Conservation (phyloP, 1,140 invertebrate genomes). For the Glomeris maerens region DNA sequence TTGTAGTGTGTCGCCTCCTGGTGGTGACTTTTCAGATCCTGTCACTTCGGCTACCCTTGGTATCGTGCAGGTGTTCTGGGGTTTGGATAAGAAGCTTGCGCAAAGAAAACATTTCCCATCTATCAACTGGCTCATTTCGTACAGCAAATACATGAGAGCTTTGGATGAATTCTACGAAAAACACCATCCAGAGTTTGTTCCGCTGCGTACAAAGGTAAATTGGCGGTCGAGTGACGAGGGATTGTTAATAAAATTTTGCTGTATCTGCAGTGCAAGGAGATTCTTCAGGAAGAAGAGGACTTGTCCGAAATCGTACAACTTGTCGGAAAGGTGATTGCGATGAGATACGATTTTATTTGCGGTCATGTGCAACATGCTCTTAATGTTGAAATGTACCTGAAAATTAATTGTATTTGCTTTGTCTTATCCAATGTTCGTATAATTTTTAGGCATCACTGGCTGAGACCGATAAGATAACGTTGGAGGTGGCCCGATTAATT, state of each 20-base stretch:
- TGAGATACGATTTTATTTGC: neutral
- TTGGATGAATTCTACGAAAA: constrained; percentile 99
- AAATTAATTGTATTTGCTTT: constrained; percentile 1
- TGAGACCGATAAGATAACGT: constrained; percentile 97
- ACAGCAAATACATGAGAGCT: constrained; percentile 96
- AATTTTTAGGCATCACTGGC: constrained; percentile 68
- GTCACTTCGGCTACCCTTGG: constrained; percentile 97
- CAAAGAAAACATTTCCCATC: constrained; percentile 99
- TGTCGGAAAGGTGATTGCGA: constrained; percentile 66
- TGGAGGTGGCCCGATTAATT: constrained; percentile 94
- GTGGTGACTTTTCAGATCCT: constrained; percentile 99
- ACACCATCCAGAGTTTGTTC: constrained; percentile 97
- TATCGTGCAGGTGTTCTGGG: constrained; percentile 99
- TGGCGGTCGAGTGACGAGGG: neutral
- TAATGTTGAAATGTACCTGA: constrained; percentile 1
- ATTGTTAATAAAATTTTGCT: neutral
- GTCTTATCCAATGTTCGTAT: neutral
- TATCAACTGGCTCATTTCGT: constrained; percentile 99
- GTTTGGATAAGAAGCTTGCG: constrained; percentile 96
- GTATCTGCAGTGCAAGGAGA: constrained; percentile 60
- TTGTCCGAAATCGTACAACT: constrained; percentile 98
- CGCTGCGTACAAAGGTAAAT: constrained; percentile 41
- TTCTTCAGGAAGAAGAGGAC: constrained; percentile 98
- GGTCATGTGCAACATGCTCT: neutral
- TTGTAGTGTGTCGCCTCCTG: constrained; percentile 81